Conservation (phyloP, 2,797 vertebrate species). For the Gadopsis marmoratus region DNA sequence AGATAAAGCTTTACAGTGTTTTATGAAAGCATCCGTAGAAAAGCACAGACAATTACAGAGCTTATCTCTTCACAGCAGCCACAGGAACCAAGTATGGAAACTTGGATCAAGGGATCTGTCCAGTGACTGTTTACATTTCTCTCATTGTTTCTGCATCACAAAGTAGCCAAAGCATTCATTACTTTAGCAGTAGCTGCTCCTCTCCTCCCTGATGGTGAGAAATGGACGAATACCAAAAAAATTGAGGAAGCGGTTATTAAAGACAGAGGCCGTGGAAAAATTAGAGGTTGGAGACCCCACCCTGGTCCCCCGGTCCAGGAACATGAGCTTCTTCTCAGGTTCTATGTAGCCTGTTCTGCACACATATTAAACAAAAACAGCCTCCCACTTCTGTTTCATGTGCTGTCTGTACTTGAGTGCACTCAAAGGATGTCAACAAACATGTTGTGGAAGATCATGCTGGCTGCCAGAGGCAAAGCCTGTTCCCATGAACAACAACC, state of each 20-base stretch:
- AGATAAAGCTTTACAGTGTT: slow-evolving; percentile 15
- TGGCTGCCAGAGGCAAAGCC: slow-evolving; percentile 25
- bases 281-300: slow-evolving; percentile 55
- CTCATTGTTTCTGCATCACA: slow-evolving; percentile 77
- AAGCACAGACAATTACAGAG: slow-evolving; percentile 38
- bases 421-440: slow-evolving; percentile 43
- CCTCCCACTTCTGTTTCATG: slow-evolving; percentile 36
- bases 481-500: slow-evolving; percentile 39
- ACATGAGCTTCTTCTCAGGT: slow-evolving; percentile 35
- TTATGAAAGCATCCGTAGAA: slow-evolving; percentile 49
- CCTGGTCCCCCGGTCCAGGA: slow-evolving; percentile 48
- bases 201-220: slow-evolving; percentile 55
- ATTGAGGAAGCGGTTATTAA: slow-evolving; percentile 65
- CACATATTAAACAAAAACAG: slow-evolving; percentile 33
- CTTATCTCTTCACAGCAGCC: slow-evolving; percentile 66
- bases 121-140: slow-evolving; percentile 80
- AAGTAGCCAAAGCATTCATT: slow-evolving; percentile 69
- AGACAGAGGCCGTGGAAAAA: slow-evolving; percentile 64
- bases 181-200: slow-evolving; percentile 53
- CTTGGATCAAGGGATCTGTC: slow-evolving; percentile 67
- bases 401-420: slow-evolving; percentile 8
- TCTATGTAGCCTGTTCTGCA: background rate
- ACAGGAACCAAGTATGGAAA: slow-evolving; percentile 69
- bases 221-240: slow-evolving; percentile 43
- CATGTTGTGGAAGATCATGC: slow-evolving; percentile 46